These are phyloP conservation scores for Drymodes brunneopygia DNA, from an alignment of 2,113 vertebrate genomes.

Conservation along the genomic window DNA sequence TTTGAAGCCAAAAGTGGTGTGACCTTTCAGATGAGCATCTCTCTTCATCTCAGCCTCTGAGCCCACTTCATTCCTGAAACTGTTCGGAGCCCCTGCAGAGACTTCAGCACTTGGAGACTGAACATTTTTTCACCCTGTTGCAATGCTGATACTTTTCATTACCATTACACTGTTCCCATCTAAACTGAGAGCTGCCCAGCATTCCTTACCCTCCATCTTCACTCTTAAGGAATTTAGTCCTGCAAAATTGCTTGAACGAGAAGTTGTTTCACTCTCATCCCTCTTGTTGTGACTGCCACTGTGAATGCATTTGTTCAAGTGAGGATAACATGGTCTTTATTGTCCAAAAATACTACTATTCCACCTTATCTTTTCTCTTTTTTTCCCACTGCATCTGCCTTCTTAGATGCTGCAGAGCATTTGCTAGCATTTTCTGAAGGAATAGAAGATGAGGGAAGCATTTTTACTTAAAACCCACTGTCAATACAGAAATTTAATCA, in stretches of 20 bases:
- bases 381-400: background rate
- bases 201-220: background rate
- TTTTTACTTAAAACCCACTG: background rate
- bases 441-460: background rate
- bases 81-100: background rate
- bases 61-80: background rate
- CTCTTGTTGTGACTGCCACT: background rate
- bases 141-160: background rate
- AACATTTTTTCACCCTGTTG: background rate
- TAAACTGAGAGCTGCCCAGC: background rate
- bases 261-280: background rate
- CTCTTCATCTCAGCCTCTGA: background rate
- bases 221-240: background rate
- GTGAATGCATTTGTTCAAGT: background rate
- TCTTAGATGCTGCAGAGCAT: background rate
- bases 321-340: background rate
- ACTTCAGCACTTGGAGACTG: background rate
- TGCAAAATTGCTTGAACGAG: background rate
- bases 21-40: background rate
- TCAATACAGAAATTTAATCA: background rate
- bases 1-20: background rate
- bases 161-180: background rate
- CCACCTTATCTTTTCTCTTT: background rate
- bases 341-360: background rate
- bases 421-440: background rate